phyloP scores from a whole-genome alignment of 2,888 invertebrate genomes.

The Caenorhabditis angaria region DNA sequence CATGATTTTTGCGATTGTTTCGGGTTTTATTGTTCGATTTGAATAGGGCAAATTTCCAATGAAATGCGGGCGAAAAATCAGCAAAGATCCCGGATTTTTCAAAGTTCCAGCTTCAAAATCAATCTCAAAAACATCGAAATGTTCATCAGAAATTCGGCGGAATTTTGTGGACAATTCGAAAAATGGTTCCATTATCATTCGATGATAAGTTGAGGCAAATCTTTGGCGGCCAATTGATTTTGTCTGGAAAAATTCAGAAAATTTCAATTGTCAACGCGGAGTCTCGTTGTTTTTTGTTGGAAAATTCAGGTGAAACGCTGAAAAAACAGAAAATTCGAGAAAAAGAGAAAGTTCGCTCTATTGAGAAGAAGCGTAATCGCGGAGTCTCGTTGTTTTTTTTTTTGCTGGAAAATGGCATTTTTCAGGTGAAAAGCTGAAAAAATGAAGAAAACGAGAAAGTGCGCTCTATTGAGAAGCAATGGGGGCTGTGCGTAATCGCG shows the following conservation, averaged over 20 bases:
- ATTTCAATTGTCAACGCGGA: background rate
- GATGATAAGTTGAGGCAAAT: conserved; percentile 25
- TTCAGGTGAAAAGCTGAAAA: no score
- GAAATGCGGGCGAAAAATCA: conserved; percentile 30
- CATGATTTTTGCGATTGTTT: conserved; percentile 10
- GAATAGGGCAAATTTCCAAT: conserved; percentile 28
- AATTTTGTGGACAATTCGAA: conserved; percentile 28
- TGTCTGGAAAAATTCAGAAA: conserved; percentile 3
- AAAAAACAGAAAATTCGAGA: no score
- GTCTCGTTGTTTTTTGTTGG: no score
- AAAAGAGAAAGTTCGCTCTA: no score
- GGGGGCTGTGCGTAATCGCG: no score
- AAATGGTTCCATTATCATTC: conserved; percentile 21
- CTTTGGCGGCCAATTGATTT: conserved; percentile 16
- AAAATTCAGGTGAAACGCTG: no score
- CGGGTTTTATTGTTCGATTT: conserved; percentile 16
- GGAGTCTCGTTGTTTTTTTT: no score
- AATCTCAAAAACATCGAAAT: conserved; percentile 27
- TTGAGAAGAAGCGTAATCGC: no score
- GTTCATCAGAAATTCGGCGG: conserved; percentile 3
- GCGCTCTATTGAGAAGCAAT: no score
- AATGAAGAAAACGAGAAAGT: no score
- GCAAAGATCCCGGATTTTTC: conserved; percentile 11
- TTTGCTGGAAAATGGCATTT: no score
- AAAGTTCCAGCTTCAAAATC: conserved; percentile 11